Evolutionary conservation across 2,113 vertebrate genomes (phyloP).

Genomic region (Sciurus niger): DNA sequence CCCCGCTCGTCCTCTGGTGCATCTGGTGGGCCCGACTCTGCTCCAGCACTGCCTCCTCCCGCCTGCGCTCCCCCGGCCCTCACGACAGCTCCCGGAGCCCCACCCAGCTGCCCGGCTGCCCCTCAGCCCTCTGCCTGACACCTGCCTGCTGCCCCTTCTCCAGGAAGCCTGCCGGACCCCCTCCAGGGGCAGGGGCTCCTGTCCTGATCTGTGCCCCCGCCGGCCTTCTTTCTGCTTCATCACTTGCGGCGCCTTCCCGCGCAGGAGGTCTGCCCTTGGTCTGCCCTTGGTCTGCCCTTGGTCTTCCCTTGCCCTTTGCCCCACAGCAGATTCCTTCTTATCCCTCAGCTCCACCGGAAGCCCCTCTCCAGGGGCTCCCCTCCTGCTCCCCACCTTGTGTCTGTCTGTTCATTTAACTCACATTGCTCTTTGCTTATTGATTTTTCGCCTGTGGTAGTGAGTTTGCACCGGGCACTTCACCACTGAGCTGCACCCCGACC

Average conservation of each 20-base stretch:
- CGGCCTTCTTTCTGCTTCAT: too few species aligned
- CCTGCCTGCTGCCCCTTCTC: background rate
- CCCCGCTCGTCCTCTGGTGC: background rate
- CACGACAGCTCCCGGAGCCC: too few species aligned
- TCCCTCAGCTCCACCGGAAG: rapidly evolving
- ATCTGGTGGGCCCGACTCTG: background rate
- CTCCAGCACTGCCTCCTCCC: background rate
- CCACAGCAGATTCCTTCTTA: too few species aligned
- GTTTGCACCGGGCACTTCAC: too few species aligned
- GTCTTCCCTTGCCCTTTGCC: background rate
- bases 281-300: background rate
- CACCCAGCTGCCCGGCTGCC: background rate
- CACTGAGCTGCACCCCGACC: too few species aligned
- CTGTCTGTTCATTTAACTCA: too few species aligned
- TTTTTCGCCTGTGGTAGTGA: too few species aligned
- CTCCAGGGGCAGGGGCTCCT: background rate
- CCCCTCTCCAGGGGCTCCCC: too few species aligned
- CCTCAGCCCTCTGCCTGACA: background rate
- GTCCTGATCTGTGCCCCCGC: background rate
- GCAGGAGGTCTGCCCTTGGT: background rate
- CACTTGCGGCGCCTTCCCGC: too few species aligned
- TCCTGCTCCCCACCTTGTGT: too few species aligned
- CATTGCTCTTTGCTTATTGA: too few species aligned
- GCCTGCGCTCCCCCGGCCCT: rapidly evolving
- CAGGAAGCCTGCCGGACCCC: background rate